Conservation (phyloP, 1,140 invertebrate genomes). For the Solenopsis fugax region DNA sequence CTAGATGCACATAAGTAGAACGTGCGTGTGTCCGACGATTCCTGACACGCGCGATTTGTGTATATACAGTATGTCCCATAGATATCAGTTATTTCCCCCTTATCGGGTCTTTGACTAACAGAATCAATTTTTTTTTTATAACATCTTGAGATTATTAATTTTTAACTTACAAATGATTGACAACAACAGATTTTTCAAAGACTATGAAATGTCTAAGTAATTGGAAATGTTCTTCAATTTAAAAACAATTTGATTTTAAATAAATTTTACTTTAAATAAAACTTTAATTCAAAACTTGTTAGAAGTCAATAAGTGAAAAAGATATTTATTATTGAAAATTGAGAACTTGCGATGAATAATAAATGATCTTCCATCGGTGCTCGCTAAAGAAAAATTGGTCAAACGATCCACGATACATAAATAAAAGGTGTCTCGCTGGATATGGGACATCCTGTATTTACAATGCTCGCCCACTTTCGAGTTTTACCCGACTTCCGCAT, state of each 20-base stretch:
- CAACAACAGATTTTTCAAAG: neutral
- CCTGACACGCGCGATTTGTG: neutral
- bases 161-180: neutral
- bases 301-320: neutral
- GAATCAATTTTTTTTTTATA: neutral
- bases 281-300: neutral
- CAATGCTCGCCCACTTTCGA: neutral
- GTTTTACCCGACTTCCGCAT: conserved; percentile 77
- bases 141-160: neutral
- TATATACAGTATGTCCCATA: conserved; percentile 6
- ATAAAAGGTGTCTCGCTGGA: neutral
- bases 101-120: neutral
- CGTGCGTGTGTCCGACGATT: neutral
- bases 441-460: neutral
- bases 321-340: conserved; percentile 34
- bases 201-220: neutral
- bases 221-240: conserved; percentile 4
- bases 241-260: neutral
- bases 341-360: conserved; percentile 24
- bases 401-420: neutral
- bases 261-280: neutral
- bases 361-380: neutral
- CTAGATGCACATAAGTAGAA: conserved; percentile 31
- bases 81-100: neutral
- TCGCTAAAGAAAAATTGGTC: conserved; percentile 30